Evolutionary conservation across 2,888 invertebrate species (phyloP), one percentile per base, ranked within the genome.

Genomic region (Habroteleia sp.): DNA sequence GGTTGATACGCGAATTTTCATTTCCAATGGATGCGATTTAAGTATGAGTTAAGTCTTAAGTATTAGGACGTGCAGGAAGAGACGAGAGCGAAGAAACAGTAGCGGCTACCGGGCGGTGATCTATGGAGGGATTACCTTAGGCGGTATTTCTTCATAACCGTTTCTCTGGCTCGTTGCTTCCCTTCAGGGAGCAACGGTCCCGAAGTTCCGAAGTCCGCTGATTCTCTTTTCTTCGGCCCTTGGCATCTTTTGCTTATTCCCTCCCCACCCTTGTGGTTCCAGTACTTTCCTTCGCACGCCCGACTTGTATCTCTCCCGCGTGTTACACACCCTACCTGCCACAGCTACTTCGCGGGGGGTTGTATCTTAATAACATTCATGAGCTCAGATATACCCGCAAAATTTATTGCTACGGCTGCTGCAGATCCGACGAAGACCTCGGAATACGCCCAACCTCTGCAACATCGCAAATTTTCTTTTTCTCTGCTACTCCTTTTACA

Each of bases 281-380:
- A 6, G 31, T 27, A 25, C 58, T 50, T 23, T 31, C 66, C 65
- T 77, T 77, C 77, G 76, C 78, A 25, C 33, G 74, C 77, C 76
- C 77, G 78, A 62, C 79, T 78, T 83, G 81, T 82, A 82, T 83
- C 80, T 82, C 72, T 52, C 79, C 76, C 68, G 72, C 62, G 63
- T 73, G 77, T 52, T 74, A 76, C 68, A 79, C 77, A 73, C 71
- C 79, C 79, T 77, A 80, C 79, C 81, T 78, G 77, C 81, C 74
- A 77, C 56, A 68, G 77, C 75, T 63, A 77, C 75, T 62, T 81
- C 81, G 83, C 83, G 83, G 85, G 86, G 85, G 87, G 85, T 88
- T 88, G 88, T 88, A 88, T 88, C 88, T 88, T 88, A 88, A 88
- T 88, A 88, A 88, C 88, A 88, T 88, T 88, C 88, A 88, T 88